Percentiles rank a stretch among this genome's conserved stretches.
Conservation (phyloP, 2,888 invertebrate species). For the Athalia cordata region DNA sequence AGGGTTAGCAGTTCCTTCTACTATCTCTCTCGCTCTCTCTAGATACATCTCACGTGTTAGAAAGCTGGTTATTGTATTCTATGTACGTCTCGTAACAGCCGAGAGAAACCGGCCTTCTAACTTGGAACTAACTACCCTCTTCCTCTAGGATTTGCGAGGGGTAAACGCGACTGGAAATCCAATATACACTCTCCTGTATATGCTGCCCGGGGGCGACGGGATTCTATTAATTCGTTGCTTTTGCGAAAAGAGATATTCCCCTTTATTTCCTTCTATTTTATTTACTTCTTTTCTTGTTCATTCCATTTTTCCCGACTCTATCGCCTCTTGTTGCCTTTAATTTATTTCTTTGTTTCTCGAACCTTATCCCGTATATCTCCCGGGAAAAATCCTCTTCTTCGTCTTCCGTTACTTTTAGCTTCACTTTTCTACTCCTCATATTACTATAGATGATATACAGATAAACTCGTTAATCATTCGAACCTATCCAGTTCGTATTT, state of each 20-base stretch:
- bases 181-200: not conserved
- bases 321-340: not conserved
- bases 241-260: slow-evolving; percentile 10
- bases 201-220: not conserved
- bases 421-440: too few species aligned
- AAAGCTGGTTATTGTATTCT: too few species aligned
- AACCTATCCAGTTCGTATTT: too few species aligned
- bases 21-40: too few species aligned
- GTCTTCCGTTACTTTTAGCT: too few species aligned
- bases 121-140: slow-evolving; percentile 27
- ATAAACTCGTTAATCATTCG: too few species aligned
- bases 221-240: slow-evolving; percentile 24
- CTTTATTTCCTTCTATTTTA: not conserved
- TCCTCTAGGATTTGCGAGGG: slow-evolving; percentile 28
- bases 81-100: too few species aligned
- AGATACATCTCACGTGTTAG: too few species aligned
- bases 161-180: slow-evolving; percentile 30
- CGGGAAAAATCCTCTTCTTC: too few species aligned
- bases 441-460: too few species aligned
- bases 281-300: not conserved
- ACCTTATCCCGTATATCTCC: too few species aligned
- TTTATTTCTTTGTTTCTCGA: not conserved
- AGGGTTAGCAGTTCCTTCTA: too few species aligned
- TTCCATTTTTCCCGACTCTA: not conserved
- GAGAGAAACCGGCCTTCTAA: not conserved